phyloP scores from a whole-genome alignment of 2,888 invertebrate species.

The Thecocarcelia acutangulata region DNA sequence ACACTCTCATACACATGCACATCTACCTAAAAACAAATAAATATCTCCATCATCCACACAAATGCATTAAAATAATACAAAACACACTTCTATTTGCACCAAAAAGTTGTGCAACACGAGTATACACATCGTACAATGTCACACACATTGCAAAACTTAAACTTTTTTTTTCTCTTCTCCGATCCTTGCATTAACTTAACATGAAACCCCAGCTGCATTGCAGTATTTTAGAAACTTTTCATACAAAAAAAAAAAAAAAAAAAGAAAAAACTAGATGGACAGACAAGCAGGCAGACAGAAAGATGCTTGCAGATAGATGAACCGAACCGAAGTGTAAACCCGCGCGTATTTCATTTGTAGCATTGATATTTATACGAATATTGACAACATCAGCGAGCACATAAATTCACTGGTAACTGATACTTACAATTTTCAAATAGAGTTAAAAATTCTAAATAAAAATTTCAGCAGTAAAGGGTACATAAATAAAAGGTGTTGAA shows the following conservation, averaged over 20 bases:
- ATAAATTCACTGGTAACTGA: constrained; percentile 58
- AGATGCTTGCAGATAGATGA: constrained; percentile 7
- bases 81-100: constrained; percentile 11
- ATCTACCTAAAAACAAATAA: constrained; percentile 12
- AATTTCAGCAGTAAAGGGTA: background rate
- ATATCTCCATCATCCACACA: constrained; percentile 27
- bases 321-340: constrained; percentile 17
- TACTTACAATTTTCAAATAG: constrained; percentile 56
- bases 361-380: constrained; percentile 62
- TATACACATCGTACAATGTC: background rate
- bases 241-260: background rate
- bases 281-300: background rate
- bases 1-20: background rate
- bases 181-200: constrained; percentile 35
- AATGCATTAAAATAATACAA: constrained; percentile 23
- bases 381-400: constrained; percentile 57
- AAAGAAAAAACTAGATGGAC: background rate
- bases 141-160: too few species aligned
- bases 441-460: constrained; percentile 20
- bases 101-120: constrained; percentile 6
- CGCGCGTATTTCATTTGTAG: constrained; percentile 42
- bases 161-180: background rate
- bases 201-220: constrained; percentile 63
- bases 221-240: constrained; percentile 51
- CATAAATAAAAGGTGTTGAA: background rate